Evolutionary conservation across 1,140 invertebrate genomes (phyloP).

Genomic region (Papilio dardanus): DNA sequence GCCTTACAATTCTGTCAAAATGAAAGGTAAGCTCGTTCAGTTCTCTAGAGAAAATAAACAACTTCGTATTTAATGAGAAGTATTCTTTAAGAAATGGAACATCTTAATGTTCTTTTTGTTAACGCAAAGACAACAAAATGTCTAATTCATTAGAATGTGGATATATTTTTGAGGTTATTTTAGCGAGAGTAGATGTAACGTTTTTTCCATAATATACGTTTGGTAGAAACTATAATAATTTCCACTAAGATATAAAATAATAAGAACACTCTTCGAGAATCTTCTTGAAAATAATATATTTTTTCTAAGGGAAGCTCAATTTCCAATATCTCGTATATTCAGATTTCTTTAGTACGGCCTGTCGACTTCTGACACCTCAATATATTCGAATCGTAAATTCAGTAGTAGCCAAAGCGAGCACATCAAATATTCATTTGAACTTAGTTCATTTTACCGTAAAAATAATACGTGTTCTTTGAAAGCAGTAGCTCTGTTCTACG

Average conservation of each 20-base stretch:
- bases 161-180: not conserved
- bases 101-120: conserved; percentile 7
- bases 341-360: conserved; percentile 4
- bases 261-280: no score
- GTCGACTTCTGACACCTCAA: not conserved
- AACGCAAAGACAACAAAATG: not conserved
- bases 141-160: not conserved
- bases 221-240: no score
- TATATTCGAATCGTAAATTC: conserved; percentile 5
- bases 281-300: not conserved
- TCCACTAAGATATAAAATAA: no score
- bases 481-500: no score
- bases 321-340: conserved; percentile 14
- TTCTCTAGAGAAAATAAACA: conserved; percentile 24
- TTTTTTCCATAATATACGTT: not conserved
- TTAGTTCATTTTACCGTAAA: conserved; percentile 3
- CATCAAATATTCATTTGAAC: conserved; percentile 16
- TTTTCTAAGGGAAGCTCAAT: not conserved
- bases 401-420: conserved; percentile 7
- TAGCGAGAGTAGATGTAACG: not conserved
- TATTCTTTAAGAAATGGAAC: conserved; percentile 7
- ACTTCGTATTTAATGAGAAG: conserved; percentile 16
- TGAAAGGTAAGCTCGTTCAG: conserved; percentile 12
- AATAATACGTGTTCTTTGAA: no score
- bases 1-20: conserved; percentile 17